Evolutionary conservation across 2,113 vertebrate species (phyloP).

Genomic region (Micronycteris hirsuta): DNA sequence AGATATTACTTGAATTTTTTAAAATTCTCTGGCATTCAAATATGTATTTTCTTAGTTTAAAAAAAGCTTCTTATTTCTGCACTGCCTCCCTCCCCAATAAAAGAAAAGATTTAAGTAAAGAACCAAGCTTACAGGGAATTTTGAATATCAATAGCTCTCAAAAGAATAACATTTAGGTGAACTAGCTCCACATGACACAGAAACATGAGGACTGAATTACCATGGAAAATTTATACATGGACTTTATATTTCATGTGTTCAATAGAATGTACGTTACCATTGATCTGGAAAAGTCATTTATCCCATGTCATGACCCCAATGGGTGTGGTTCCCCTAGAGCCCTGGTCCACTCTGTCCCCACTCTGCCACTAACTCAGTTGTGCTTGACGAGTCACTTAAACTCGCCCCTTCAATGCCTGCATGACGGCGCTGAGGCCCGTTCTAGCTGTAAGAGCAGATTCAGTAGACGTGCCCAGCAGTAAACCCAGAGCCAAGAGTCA

Average conservation of each 20-base stretch:
- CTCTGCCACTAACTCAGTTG: background rate
- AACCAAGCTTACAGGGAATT: background rate
- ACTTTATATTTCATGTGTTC: background rate
- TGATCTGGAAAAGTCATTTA: background rate
- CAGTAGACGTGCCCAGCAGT: background rate
- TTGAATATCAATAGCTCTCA: background rate
- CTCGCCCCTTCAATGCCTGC: background rate
- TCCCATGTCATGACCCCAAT: background rate
- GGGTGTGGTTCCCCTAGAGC: background rate
- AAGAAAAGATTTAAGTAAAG: background rate
- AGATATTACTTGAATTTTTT: background rate
- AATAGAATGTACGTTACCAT: background rate
- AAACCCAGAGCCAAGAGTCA: background rate
- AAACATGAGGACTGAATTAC: constrained; percentile 25
- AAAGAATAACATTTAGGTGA: background rate
- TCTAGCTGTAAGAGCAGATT: background rate
- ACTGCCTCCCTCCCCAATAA: background rate
- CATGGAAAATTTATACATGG: background rate
- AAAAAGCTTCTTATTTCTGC: background rate
- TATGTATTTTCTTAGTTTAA: constrained; percentile 13
- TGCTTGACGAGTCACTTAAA: background rate
- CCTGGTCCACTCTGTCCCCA: background rate
- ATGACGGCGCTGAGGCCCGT: fast-evolving
- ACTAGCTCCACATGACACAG: background rate
- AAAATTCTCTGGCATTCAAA: background rate